phyloP scores from a whole-genome alignment of 1,140 invertebrate species.

The Drosophila sproati region DNA sequence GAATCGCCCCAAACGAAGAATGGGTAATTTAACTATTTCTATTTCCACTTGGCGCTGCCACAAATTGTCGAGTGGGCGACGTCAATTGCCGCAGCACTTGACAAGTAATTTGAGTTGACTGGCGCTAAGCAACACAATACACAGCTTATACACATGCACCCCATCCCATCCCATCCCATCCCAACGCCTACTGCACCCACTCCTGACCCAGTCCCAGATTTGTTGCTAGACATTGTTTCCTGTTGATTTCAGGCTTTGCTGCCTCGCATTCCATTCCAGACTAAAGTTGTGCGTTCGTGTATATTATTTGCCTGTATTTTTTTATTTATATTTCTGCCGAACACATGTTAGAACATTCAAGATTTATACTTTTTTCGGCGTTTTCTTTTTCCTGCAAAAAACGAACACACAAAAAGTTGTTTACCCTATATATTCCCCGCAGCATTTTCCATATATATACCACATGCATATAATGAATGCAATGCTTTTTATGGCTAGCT shows the following conservation, averaged over 20 bases:
- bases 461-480: conserved; percentile 43
- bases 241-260: conserved; percentile 9
- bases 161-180: background rate
- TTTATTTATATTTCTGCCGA: conserved; percentile 65
- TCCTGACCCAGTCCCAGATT: background rate
- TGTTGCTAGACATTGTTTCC: conserved; percentile 40
- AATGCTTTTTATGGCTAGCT: conserved; percentile 74
- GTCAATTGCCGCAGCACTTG: conserved; percentile 64
- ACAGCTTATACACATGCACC: background rate
- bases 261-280: background rate
- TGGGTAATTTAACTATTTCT: conserved; percentile 33
- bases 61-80: conserved; percentile 59
- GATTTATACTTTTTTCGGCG: conserved; percentile 57
- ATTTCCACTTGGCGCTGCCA: conserved; percentile 36
- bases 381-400: conserved; percentile 38
- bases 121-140: conserved; percentile 68
- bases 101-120: conserved; percentile 70
- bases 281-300: conserved; percentile 26
- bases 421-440: conserved; percentile 27
- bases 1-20: background rate
- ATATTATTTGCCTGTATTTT: conserved; percentile 42
- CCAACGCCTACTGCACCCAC: background rate
- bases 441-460: conserved; percentile 42
- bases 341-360: conserved; percentile 80
- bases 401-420: conserved; percentile 41